Evolutionary conservation across 2,888 invertebrate species (phyloP).

Genomic region (Alentia gelatinosa): DNA sequence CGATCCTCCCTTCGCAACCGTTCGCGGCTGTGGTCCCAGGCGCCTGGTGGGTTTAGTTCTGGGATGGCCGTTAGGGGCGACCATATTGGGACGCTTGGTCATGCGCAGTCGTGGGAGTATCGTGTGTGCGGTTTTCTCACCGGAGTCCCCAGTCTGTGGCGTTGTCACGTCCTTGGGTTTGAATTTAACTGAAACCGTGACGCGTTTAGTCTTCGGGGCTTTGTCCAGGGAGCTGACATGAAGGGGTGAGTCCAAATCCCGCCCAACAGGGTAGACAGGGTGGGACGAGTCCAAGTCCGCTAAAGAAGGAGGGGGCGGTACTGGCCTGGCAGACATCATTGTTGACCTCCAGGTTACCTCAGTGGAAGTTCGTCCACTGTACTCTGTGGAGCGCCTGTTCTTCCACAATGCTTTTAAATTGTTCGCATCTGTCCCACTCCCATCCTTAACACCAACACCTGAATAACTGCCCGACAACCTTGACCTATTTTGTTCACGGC

Average conservation of each 20-base stretch:
- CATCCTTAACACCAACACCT: background rate
- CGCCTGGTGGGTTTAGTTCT: background rate
- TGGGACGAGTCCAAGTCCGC: background rate
- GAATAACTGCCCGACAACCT: background rate
- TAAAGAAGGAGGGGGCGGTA: background rate
- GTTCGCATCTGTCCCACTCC: background rate
- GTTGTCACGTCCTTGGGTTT: background rate
- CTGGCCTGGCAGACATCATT: background rate
- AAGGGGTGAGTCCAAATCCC: conserved; percentile 4
- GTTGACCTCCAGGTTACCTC: background rate
- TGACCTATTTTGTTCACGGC: background rate
- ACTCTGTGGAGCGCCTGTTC: background rate
- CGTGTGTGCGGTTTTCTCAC: background rate
- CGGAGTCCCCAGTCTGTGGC: background rate
- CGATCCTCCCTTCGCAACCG: too few relatives aligned
- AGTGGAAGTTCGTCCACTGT: background rate
- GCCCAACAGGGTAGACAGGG: background rate
- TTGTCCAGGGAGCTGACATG: background rate
- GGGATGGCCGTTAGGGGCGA: conserved; percentile 4
- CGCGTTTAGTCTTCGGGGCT: background rate
- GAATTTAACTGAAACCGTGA: background rate
- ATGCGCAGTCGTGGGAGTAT: background rate
- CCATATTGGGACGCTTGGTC: background rate
- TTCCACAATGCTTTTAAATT: background rate
- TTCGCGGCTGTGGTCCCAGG: background rate